A percentile compares a stretch with the other conserved stretches of the same genome.
Conservation (phyloP, 2,888 invertebrate genomes). For the Acleris literana region DNA sequence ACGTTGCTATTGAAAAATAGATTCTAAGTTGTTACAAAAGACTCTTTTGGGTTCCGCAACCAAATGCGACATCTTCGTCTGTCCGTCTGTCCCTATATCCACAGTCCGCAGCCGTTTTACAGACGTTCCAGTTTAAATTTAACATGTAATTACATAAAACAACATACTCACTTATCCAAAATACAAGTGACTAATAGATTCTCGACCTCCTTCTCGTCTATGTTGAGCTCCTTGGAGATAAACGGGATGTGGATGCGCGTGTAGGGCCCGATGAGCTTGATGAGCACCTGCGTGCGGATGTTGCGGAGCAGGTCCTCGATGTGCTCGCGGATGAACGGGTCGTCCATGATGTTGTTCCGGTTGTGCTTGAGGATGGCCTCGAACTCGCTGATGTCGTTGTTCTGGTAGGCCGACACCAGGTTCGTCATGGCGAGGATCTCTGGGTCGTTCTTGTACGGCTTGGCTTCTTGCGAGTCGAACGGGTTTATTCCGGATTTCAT, state of each 20-base stretch:
- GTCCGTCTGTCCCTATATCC: no score
- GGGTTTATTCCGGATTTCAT: slow-evolving; percentile 99
- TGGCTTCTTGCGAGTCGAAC: slow-evolving; percentile 99
- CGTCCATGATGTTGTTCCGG: slow-evolving; percentile 97
- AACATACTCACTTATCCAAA: slow-evolving; percentile 92
- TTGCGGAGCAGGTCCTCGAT: slow-evolving; percentile 98
- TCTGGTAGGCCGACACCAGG: slow-evolving; percentile 97
- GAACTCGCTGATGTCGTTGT: slow-evolving; percentile 99
- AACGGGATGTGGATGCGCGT: slow-evolving; percentile 99
- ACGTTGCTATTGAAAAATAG: no score
- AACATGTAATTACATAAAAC: not conserved
- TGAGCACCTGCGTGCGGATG: slow-evolving; percentile 98
- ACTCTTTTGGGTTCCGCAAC: no score
- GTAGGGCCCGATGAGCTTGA: slow-evolving; percentile 98
- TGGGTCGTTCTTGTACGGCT: slow-evolving; percentile 99
- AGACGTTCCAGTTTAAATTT: no score
- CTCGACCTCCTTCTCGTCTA: slow-evolving; percentile 97
- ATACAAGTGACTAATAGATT: slow-evolving; percentile 98
- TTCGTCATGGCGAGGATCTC: slow-evolving; percentile 99
- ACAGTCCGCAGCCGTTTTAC: no score
- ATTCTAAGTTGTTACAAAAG: no score
- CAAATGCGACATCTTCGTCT: no score
- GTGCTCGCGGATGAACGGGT: slow-evolving; percentile 99
- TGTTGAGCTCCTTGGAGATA: slow-evolving; percentile 97
- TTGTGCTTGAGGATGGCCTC: slow-evolving; percentile 97